Percentiles rank a stretch among this genome's conserved stretches.
Evolutionary conservation across 2,888 invertebrate genomes (phyloP).

Genomic region (Trichacis sp.): DNA sequence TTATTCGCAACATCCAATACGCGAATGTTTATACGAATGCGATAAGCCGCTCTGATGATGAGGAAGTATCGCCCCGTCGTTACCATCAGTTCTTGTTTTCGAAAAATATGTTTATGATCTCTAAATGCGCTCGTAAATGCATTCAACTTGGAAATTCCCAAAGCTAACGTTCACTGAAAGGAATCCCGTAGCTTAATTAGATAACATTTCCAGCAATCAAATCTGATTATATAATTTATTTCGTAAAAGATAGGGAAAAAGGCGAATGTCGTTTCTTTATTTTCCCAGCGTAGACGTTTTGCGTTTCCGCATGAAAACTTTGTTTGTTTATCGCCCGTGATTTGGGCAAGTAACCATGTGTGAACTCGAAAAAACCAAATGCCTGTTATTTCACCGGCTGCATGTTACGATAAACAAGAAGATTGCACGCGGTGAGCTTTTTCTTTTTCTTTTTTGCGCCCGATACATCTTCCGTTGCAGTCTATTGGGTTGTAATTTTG

Average conservation of each 20-base stretch:
- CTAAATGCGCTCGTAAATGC: neutral
- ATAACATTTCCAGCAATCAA: neutral
- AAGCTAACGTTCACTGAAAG: neutral
- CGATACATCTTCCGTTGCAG: neutral
- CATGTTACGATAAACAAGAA: neutral
- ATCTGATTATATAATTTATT: neutral
- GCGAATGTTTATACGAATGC: slow-evolving; percentile 16
- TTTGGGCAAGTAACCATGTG: neutral
- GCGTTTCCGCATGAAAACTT: too few species aligned
- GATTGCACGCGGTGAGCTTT: slow-evolving; percentile 5
- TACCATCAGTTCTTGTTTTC: slow-evolving; percentile 1
- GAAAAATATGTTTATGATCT: neutral
- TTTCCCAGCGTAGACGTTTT: too few species aligned
- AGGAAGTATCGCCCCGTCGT: slow-evolving; percentile 18
- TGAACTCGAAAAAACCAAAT: neutral
- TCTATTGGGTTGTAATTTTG: slow-evolving; percentile 9
- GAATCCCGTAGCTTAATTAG: neutral
- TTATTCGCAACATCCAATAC: neutral
- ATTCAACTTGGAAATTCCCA: neutral
- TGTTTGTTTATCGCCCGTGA: neutral
- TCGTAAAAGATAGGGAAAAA: too few species aligned
- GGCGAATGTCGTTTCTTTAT: neutral
- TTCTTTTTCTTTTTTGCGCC: too few species aligned
- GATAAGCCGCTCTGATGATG: slow-evolving; percentile 10
- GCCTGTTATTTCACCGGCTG: neutral